Conservation (phyloP, 2,888 invertebrate species). For the Mythimna vitellina region DNA sequence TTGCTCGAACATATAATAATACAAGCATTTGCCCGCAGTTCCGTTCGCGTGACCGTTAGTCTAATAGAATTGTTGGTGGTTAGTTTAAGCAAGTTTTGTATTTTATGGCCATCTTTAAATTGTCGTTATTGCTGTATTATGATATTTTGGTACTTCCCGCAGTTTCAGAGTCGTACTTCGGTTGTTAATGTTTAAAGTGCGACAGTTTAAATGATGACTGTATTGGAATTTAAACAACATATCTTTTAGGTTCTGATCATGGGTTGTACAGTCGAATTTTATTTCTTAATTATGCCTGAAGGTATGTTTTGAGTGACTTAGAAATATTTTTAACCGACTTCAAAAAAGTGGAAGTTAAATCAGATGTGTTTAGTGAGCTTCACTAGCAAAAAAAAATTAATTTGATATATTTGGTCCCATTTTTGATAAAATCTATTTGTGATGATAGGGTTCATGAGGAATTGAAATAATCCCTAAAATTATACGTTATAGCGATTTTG, state of each 20-base stretch:
- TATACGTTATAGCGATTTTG: too few species aligned
- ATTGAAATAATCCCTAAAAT: too few species aligned
- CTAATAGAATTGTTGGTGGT: slow-evolving; percentile 53
- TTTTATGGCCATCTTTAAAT: slow-evolving; percentile 48
- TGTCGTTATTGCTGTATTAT: slow-evolving; percentile 31
- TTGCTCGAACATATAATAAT: slow-evolving; percentile 57
- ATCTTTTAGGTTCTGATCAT: background rate
- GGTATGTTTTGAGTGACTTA: background rate
- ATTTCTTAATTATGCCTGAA: background rate
- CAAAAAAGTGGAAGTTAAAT: too few species aligned
- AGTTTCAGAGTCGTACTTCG: slow-evolving; percentile 26
- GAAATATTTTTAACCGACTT: background rate
- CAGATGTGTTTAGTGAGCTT: too few species aligned
- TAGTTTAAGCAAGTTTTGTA: slow-evolving; percentile 46
- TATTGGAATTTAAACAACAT: background rate
- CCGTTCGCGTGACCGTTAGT: slow-evolving; percentile 60
- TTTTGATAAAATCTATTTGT: too few species aligned
- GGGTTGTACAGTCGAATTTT: background rate
- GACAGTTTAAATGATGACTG: slow-evolving; percentile 19
- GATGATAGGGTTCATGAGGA: too few species aligned
- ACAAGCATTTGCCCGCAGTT: slow-evolving; percentile 62
- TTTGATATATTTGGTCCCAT: too few species aligned
- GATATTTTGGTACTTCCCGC: slow-evolving; percentile 10
- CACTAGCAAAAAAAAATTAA: too few species aligned
- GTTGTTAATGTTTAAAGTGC: slow-evolving; percentile 26